Evolutionary conservation across 2,113 vertebrate species (phyloP).

Genomic region (Melanocharis versteri): DNA sequence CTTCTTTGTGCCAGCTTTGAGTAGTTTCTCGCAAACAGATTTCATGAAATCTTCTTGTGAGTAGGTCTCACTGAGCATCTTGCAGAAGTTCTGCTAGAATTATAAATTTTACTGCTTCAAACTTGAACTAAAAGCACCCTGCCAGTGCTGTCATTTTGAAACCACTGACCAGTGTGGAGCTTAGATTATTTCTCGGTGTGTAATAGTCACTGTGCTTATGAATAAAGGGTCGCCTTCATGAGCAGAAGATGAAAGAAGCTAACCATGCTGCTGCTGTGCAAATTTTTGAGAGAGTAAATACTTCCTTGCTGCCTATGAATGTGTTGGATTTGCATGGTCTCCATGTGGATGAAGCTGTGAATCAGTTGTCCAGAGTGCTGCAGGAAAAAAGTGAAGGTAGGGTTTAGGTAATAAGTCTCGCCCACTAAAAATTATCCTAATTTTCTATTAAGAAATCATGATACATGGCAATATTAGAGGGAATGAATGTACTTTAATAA

Average conservation of each 20-base stretch:
- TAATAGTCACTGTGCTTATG: slow-evolving; percentile 33
- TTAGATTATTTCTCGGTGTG: not conserved
- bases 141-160: not conserved
- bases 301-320: slow-evolving; percentile 87
- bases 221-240: slow-evolving; percentile 87
- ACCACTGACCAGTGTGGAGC: not conserved
- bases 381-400: slow-evolving; percentile 85
- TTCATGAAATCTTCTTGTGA: not conserved
- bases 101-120: not conserved
- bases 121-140: not conserved
- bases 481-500: not conserved
- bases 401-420: not conserved
- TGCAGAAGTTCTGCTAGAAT: not conserved
- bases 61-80: not conserved
- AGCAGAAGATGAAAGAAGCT: slow-evolving; percentile 90
- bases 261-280: slow-evolving; percentile 87
- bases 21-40: not conserved
- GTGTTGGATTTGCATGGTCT: slow-evolving; percentile 95
- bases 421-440: not conserved
- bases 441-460: not conserved
- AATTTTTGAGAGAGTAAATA: slow-evolving; percentile 90
- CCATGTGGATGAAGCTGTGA: slow-evolving; percentile 90
- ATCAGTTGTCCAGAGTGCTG: slow-evolving; percentile 82
- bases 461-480: not conserved
- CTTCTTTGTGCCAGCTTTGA: not conserved